phyloP scores from a whole-genome alignment of 1,140 invertebrate genomes.

The Scaptomyza hsui region DNA sequence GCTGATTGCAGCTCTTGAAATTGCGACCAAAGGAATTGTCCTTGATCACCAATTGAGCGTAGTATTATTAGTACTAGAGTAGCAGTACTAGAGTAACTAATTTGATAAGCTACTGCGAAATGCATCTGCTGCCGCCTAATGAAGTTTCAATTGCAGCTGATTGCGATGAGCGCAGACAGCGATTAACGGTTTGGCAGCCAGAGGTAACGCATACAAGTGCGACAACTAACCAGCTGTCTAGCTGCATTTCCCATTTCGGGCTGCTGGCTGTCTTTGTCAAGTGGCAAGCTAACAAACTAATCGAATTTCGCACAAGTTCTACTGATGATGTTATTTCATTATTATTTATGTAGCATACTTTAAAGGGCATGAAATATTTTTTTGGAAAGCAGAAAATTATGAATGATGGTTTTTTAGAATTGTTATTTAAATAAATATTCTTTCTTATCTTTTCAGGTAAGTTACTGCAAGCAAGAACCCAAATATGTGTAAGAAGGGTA shows the following conservation, averaged over 20 bases:
- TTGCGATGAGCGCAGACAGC: conserved; percentile 10
- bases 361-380: not conserved
- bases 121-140: conserved; percentile 14
- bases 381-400: too few species aligned
- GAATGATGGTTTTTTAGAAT: too few species aligned
- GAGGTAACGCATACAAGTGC: conserved; percentile 1
- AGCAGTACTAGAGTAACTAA: conserved; percentile 10
- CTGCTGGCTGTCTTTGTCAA: not conserved
- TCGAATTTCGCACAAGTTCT: conserved; percentile 19
- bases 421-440: too few species aligned
- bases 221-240: conserved; percentile 2
- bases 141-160: conserved; percentile 31
- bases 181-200: conserved; percentile 8
- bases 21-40: conserved; percentile 12
- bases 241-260: not conserved
- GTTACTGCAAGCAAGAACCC: not conserved
- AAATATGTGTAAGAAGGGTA: not conserved
- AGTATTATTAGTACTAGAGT: too few species aligned
- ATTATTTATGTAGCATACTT: not conserved
- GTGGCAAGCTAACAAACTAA: conserved; percentile 6
- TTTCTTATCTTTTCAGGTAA: conserved; percentile 2
- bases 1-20: conserved; percentile 13
- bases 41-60: not conserved
- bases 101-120: conserved; percentile 20
- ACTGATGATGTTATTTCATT: not conserved